Conservation (phyloP, 2,797 vertebrate genomes). For the Scolopax bukidnonensis region DNA sequence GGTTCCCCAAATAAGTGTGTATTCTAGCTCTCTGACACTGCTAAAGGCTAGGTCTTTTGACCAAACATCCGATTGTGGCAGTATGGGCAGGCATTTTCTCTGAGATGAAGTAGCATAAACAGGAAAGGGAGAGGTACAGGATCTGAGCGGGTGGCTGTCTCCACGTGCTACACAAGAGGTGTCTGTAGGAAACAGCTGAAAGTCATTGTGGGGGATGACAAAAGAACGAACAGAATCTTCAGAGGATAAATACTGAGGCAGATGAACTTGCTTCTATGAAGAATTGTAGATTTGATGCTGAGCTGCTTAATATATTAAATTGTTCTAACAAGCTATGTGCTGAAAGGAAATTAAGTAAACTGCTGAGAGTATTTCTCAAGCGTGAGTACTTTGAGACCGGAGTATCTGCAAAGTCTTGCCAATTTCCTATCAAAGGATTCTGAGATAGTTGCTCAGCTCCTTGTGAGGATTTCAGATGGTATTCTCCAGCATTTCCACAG, state of each 20-base stretch:
- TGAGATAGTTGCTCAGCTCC: background rate
- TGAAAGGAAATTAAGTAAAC: background rate
- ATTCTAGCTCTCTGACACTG: background rate
- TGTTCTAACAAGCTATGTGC: background rate
- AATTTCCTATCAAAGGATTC: background rate
- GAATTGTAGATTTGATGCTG: background rate
- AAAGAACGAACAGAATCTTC: constrained; percentile 8
- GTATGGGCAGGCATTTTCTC: background rate
- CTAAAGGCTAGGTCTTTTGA: background rate
- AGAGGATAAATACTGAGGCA: background rate
- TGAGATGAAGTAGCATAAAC: background rate
- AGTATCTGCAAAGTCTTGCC: background rate
- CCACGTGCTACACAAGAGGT: background rate
- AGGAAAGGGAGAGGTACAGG: constrained; percentile 51
- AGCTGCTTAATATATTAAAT: background rate
- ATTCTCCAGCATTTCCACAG: background rate
- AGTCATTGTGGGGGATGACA: constrained; percentile 20
- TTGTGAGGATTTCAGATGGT: no score
- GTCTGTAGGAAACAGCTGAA: constrained; percentile 37
- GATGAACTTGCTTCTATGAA: background rate
- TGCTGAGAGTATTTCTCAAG: background rate
- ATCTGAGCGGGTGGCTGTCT: constrained; percentile 1
- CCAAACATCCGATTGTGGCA: background rate
- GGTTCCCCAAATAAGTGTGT: background rate
- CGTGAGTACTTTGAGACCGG: background rate